Evolutionary conservation across 2,797 vertebrate genomes (phyloP).

Genomic region (Mormyrus hasselquistii): DNA sequence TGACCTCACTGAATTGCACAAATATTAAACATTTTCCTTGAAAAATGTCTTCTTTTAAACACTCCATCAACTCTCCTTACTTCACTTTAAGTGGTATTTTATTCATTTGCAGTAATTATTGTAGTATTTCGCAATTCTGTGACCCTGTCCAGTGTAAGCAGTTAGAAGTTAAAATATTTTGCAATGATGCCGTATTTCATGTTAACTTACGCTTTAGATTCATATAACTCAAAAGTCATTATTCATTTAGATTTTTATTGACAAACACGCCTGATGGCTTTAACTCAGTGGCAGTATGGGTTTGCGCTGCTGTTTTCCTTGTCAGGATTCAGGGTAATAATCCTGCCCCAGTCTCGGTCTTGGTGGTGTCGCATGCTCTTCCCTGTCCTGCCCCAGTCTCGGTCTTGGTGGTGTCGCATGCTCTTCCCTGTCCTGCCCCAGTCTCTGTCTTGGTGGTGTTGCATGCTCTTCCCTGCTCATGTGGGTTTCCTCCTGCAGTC

Average conservation of each 20-base stretch:
- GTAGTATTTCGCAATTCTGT: background rate
- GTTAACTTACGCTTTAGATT: background rate
- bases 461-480: background rate
- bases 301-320: background rate
- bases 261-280: background rate
- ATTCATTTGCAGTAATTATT: background rate
- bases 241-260: background rate
- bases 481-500: background rate
- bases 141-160: background rate
- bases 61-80: background rate
- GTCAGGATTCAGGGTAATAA: background rate
- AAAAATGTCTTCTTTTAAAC: background rate
- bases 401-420: no score
- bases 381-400: no score
- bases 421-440: no score
- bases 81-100: background rate
- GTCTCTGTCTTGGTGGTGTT: background rate
- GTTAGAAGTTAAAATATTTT: background rate
- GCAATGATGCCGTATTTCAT: background rate
- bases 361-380: background rate
- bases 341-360: background rate
- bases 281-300: background rate
- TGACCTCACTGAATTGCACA: background rate
- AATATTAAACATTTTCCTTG: background rate
- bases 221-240: background rate